Evolutionary conservation across 1,140 invertebrate species (phyloP), one percentile per base, ranked within the genome.

Genomic region (Hestina assimilis): DNA sequence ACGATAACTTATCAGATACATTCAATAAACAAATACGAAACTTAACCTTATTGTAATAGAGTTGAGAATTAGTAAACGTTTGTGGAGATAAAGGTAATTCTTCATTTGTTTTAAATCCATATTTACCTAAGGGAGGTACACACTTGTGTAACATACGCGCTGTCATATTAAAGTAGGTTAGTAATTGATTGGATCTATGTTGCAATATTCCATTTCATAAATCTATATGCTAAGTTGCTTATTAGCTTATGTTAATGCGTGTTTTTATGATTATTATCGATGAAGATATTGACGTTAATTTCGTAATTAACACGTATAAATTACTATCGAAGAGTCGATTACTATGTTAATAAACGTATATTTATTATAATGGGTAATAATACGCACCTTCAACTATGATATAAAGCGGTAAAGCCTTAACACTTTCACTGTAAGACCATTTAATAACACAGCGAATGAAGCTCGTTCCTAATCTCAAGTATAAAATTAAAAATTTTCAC

Each of bases 1-100:
- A 72, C 73, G 76, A 82, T 80, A 85, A 67, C 67, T 78, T 83
- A 83, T 86, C 80, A 85, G 62, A 31, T 24, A 61, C 12, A 21
- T 17, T 28, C 21, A 21, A 53, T 40, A 59, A 20, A 41, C 40
- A 45, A 50, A 48, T 33, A n/a, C 51, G 45, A 46, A 3, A 38
- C 40, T 7, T 42, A 7, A 1, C 1, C 2, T 2, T 19, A 8
- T n/a, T 4, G 2, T 9, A 3, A 51, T 43, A 59, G 19, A 45
- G 40, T 11, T 23, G 17, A 38, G 29, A 51, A 38, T 61, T 12
- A 9, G 1, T 8, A 46, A 24, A 20, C 50, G 26, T 9, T 24
- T 12, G n/a, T 19, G 4, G 4, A 55, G 62, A 68, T 72, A 68
- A 66, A 38, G 19, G 61, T 63, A 62, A 69, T 65, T 59, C 65